phyloP scores from a whole-genome alignment of 2,113 vertebrate genomes.

The Limnothrissa miodon region DNA sequence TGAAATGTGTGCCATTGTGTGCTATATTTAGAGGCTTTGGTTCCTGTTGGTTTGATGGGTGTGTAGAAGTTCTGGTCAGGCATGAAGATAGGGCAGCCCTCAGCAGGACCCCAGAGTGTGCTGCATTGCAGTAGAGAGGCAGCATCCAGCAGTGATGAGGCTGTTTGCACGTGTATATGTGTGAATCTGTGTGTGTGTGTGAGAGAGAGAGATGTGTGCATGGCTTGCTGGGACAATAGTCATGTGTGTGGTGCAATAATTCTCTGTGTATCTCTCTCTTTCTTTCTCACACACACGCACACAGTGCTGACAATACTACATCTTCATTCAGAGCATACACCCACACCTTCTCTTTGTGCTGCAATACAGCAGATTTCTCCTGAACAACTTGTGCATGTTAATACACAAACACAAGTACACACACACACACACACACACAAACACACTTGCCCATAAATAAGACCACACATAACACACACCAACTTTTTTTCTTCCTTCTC shows the following conservation, averaged over 20 bases:
- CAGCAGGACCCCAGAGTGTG: constrained; percentile 44
- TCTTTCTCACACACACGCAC: background rate
- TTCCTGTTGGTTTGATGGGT: constrained; percentile 47
- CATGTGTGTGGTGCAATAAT: background rate
- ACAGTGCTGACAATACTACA: constrained; percentile 33
- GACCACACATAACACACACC: background rate
- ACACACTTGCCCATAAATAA: background rate
- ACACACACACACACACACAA: constrained; percentile 3
- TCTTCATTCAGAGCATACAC: constrained; percentile 39
- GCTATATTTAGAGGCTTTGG: constrained; percentile 38
- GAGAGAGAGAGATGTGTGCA: constrained; percentile 7
- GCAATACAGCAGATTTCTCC: background rate
- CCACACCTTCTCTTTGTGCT: background rate
- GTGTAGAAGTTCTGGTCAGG: constrained; percentile 49
- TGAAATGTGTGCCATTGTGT: background rate
- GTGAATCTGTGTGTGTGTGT: background rate
- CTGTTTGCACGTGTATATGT: constrained; percentile 16
- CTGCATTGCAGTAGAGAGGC: constrained; percentile 51
- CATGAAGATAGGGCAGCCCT: constrained; percentile 43
- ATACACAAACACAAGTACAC: background rate
- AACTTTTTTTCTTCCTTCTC: too few species aligned
- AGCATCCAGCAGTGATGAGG: constrained; percentile 36
- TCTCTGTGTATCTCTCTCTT: background rate
- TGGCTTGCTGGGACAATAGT: background rate
- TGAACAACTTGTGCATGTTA: background rate